These are phyloP conservation scores for Karalla daura DNA, from an alignment of 2,797 vertebrate species.

Conservation along the genomic window DNA sequence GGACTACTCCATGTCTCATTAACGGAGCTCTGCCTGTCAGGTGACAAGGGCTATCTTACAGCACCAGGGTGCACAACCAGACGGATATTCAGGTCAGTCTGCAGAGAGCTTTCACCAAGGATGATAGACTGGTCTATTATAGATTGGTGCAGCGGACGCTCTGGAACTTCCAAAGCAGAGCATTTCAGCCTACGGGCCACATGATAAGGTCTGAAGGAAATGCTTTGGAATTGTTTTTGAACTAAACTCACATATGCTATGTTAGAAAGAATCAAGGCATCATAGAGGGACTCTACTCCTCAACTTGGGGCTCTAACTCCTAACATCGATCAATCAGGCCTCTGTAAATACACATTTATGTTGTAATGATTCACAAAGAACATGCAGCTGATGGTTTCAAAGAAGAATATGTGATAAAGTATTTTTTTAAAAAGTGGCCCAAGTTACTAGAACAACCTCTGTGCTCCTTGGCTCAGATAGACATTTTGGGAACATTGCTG, in stretches of 20 bases:
- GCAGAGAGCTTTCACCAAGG: slow-evolving; percentile 61
- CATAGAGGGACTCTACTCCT: neutral
- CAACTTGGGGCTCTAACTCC: neutral
- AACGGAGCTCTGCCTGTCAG: slow-evolving; percentile 56
- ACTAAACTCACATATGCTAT: neutral
- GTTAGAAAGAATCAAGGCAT: neutral
- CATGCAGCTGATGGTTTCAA: neutral
- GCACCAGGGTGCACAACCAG: slow-evolving; percentile 58
- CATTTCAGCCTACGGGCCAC: slow-evolving; percentile 27
- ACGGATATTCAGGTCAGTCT: slow-evolving; percentile 69
- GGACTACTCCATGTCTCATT: slow-evolving; percentile 53
- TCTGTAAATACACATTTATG: neutral
- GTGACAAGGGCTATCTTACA: slow-evolving; percentile 63
- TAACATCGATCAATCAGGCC: neutral
- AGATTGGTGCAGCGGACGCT: slow-evolving; percentile 59
- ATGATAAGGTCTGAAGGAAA: slow-evolving; percentile 20
- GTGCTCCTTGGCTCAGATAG: neutral
- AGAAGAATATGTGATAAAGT: neutral
- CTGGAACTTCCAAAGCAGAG: slow-evolving; percentile 35
- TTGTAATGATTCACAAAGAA: neutral
- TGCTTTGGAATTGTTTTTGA: slow-evolving; percentile 16
- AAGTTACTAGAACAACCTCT: neutral
- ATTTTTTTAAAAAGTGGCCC: neutral
- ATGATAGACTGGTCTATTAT: slow-evolving; percentile 61
- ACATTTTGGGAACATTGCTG: neutral